Percentiles rank a stretch among this genome's conserved stretches.
Conservation (phyloP, 1,140 invertebrate genomes). For the Macrobrachium nipponense region DNA sequence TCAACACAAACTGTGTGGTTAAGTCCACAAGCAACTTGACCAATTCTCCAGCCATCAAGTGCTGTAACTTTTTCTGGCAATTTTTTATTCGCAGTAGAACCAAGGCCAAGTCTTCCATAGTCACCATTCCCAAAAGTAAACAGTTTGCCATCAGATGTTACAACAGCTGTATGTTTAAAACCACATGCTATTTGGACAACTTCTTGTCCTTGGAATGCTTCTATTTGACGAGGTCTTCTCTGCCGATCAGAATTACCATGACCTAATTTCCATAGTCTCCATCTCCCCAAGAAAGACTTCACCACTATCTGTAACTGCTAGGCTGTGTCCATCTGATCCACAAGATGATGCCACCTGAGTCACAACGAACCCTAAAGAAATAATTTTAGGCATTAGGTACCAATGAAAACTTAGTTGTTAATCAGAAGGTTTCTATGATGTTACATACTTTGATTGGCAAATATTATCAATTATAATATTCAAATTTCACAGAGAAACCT, state of each 20-base stretch:
- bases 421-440: too few species aligned
- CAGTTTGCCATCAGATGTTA: constrained; percentile 76
- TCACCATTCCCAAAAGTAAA: constrained; percentile 79
- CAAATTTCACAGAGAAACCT: too few species aligned
- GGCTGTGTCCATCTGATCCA: too few species aligned
- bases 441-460: too few species aligned
- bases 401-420: too few species aligned
- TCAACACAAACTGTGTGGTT: constrained; percentile 77
- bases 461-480: too few species aligned
- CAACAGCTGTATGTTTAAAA: constrained; percentile 78
- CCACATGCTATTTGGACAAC: constrained; percentile 76
- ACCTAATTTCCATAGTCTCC: too few species aligned
- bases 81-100: constrained; percentile 75
- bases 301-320: too few species aligned
- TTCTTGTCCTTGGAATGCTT: constrained; percentile 76
- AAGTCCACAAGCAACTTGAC: constrained; percentile 74
- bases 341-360: too few species aligned
- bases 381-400: too few species aligned
- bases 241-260: constrained; percentile 78
- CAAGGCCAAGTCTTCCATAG: constrained; percentile 76
- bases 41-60: constrained; percentile 71
- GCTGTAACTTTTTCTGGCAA: constrained; percentile 73
- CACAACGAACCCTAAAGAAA: too few species aligned
- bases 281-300: too few species aligned
- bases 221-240: constrained; percentile 76